These are phyloP conservation scores for Paradoxurus hermaphroditus DNA, from an alignment of 2,113 vertebrate genomes.

Conservation along the genomic window DNA sequence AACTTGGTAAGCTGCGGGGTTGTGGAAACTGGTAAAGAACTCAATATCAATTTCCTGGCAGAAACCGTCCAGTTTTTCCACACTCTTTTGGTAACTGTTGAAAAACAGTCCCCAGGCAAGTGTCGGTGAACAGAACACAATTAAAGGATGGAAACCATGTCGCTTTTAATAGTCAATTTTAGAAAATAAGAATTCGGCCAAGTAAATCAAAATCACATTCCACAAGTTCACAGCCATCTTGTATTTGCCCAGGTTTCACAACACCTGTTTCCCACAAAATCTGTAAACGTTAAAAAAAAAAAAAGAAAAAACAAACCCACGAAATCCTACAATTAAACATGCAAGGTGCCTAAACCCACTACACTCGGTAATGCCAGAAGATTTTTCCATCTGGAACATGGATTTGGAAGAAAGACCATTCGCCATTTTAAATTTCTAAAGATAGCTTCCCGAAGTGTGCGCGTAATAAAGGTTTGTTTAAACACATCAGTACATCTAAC, in stretches of 20 bases:
- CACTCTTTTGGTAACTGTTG: slow-evolving; percentile 43
- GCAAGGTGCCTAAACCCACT: slow-evolving; percentile 57
- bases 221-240: slow-evolving; percentile 50
- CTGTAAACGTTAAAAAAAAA: slow-evolving; percentile 38
- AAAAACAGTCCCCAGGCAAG: slow-evolving; percentile 52
- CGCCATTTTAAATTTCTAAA: slow-evolving; percentile 32
- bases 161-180: slow-evolving; percentile 62
- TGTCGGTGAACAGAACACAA: slow-evolving; percentile 52
- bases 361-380: slow-evolving; percentile 39
- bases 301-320: not conserved
- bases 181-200: slow-evolving; percentile 70
- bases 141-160: slow-evolving; percentile 59
- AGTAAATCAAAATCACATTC: slow-evolving; percentile 69
- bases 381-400: slow-evolving; percentile 61
- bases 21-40: slow-evolving; percentile 53
- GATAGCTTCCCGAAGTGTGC: not conserved
- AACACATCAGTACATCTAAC: not conserved
- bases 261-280: slow-evolving; percentile 71
- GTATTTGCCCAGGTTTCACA: not conserved
- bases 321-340: slow-evolving; percentile 46
- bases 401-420: slow-evolving; percentile 50
- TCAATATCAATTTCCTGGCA: slow-evolving; percentile 53
- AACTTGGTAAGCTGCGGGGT: not conserved
- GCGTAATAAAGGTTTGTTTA: not conserved
- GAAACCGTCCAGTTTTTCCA: slow-evolving; percentile 53